Percentiles rank a stretch among this genome's conserved stretches.
Evolutionary conservation across 2,888 invertebrate species (phyloP).

Genomic region (Troglohyphantes excavatus): DNA sequence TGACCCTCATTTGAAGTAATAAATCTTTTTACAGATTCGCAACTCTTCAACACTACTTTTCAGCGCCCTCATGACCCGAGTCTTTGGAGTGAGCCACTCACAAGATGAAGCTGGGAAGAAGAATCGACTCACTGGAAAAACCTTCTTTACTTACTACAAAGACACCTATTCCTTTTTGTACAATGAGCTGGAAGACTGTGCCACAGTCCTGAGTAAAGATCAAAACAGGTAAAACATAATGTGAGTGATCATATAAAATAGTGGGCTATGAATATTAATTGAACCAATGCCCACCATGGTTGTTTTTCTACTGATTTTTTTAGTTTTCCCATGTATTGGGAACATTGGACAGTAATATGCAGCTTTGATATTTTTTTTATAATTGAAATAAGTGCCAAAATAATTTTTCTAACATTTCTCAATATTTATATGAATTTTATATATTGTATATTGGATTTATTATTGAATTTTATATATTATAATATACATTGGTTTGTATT

Average conservation of each 20-base stretch:
- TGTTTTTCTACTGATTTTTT: not conserved
- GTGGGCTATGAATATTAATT: no score
- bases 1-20: slow-evolving; percentile 32
- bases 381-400: no score
- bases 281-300: no score
- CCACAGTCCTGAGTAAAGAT: not conserved
- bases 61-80: slow-evolving; percentile 90
- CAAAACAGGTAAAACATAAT: slow-evolving; percentile 20
- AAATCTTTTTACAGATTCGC: slow-evolving; percentile 83
- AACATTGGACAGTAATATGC: no score
- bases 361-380: no score
- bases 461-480: no score
- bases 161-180: slow-evolving; percentile 86
- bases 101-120: slow-evolving; percentile 84
- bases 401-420: no score
- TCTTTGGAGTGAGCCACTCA: slow-evolving; percentile 89
- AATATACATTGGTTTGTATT: no score
- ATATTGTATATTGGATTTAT: no score
- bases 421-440: no score
- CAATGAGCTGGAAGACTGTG: slow-evolving; percentile 83
- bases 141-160: slow-evolving; percentile 91
- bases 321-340: no score
- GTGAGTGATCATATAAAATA: no score
- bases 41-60: slow-evolving; percentile 94
- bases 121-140: slow-evolving; percentile 84